Base-by-base conservation (phyloP, 2,888 invertebrate genomes). In the Himalopsyche tibetana region DNA sequence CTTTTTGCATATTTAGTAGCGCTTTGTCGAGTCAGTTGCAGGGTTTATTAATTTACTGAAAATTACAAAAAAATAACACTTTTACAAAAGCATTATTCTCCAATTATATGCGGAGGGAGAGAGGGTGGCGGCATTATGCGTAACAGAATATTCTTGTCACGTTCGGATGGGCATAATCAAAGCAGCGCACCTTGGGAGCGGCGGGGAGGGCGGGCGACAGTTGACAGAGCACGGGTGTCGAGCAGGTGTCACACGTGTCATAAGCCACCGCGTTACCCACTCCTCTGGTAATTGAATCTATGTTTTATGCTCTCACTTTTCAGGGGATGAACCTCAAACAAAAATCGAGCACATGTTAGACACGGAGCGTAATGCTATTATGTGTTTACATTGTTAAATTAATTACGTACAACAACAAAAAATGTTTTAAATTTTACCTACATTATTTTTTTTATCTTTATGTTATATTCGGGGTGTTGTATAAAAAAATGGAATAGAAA, bases 251-350 rank as follows among this genome's bases (percentile, higher is more conserved):
- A 19, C 63, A 63, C 63, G 63, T 63, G 63, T 63, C 63, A 63
- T 63, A 63, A 63, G 63, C 63, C 28, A 63, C 63, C 63, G 63
- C 63, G 63, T 63, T 63, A 63, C 63, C 63, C 28, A 63, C 19
- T 63, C 63, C 63, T n/a, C 63, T 12, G 63, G 63, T 63, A 63
- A 63, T 63, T 63, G 63, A 63, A 63, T 63, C 63, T 63, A 63
- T 63, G 19, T 63, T 63, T 63, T 63, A 63, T 28, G 28, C 63
- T 63, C 63, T 63, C 63, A 63, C 63, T 63, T 63, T 63, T 28
- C 63, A 63, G 56, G 56, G 56, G 56, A 19, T 56, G 56, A 19
- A 28, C 63, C 63, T 51, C 51, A 51, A 51, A 63, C 63, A 63
- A 63, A 63, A 63, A 63, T 8, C 28, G 63, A 19, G 63, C 51